phyloP scores from a whole-genome alignment of 2,797 vertebrate genomes.

The Hyperoplus immaculatus region DNA sequence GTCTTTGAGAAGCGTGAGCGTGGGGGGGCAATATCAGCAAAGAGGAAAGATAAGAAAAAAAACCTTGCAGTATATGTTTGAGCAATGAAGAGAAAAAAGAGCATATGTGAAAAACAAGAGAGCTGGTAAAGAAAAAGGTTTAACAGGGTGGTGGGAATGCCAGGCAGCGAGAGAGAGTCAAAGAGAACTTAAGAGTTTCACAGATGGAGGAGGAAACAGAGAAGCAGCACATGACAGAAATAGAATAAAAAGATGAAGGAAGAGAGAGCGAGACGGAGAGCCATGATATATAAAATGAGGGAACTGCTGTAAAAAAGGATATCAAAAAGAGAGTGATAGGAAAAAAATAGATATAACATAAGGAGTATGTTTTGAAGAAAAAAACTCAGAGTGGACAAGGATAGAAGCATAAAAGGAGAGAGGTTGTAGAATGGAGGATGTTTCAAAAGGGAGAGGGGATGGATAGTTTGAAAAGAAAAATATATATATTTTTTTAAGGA shows the following conservation, averaged over 20 bases:
- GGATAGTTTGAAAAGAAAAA: conserved; percentile 41
- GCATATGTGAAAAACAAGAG: conserved; percentile 2
- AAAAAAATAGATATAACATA: conserved; percentile 40
- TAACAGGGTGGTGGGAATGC: conserved; percentile 21
- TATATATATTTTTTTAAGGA: conserved; percentile 40
- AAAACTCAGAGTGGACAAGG: conserved; percentile 16
- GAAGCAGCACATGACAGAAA: conserved; percentile 42
- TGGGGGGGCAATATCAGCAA: conserved; percentile 14
- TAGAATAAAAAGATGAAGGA: conserved; percentile 41
- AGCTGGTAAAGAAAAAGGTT: conserved; percentile 12
- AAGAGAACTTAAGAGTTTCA: conserved; percentile 23
- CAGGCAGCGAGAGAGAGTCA: conserved; percentile 17
- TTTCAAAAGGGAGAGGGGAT: conserved; percentile 33
- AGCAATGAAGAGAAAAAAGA: conserved; percentile 5
- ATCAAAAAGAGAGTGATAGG: conserved; percentile 31
- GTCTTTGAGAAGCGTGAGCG: conserved; percentile 23
- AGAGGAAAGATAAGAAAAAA: conserved; percentile 23
- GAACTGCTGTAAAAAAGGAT: conserved; percentile 38
- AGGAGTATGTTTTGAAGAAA: conserved; percentile 16
- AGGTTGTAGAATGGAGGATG: conserved; percentile 23
- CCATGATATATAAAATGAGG: conserved; percentile 30
- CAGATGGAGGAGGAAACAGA: conserved; percentile 30
- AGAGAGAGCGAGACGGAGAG: conserved; percentile 16
- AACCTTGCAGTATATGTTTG: conserved; percentile 14
- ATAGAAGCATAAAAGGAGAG: conserved; percentile 32